A percentile compares a stretch with the other conserved stretches of the same genome.
Conservation (phyloP, 2,113 vertebrate species). For the Poeciliopsis occidentalis region DNA sequence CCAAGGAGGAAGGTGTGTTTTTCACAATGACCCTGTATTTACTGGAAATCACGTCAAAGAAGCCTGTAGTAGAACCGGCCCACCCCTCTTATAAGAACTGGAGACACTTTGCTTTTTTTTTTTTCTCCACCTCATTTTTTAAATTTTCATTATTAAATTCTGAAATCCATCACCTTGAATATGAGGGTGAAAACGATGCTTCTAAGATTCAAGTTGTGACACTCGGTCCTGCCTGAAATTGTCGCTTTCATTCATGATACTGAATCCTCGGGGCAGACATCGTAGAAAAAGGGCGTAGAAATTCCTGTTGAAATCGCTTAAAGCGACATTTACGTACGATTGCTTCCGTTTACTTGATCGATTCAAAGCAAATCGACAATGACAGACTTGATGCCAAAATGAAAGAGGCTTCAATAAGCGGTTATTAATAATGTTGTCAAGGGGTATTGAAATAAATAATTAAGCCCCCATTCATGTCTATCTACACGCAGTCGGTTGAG, state of each 20-base stretch:
- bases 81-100: conserved; percentile 33
- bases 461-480: conserved; percentile 68
- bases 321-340: conserved; percentile 24
- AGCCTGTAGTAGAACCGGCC: conserved; percentile 18
- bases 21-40: conserved; percentile 49
- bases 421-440: conserved; percentile 65
- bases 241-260: conserved; percentile 57
- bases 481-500: conserved; percentile 53
- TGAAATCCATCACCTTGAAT: no score
- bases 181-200: conserved; percentile 5
- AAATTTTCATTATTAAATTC: no score
- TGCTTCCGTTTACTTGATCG: conserved; percentile 32
- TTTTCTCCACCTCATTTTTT: no score
- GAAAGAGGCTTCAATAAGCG: conserved; percentile 19
- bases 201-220: conserved; percentile 9
- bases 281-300: conserved; percentile 59
- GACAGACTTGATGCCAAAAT: conserved; percentile 30
- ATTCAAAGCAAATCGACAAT: conserved; percentile 23
- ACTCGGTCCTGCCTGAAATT: conserved; percentile 30
- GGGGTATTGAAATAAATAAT: conserved; percentile 79
- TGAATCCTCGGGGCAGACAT: conserved; percentile 45
- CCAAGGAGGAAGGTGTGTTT: conserved; percentile 43
- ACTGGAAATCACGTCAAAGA: conserved; percentile 35
- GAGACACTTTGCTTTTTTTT: conserved; percentile 26
- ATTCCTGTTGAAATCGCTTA: conserved; percentile 26